Evolutionary conservation across 2,888 invertebrate genomes (phyloP), one percentile per base, ranked within the genome.

Genomic region (Cecidostiba fungosa): DNA sequence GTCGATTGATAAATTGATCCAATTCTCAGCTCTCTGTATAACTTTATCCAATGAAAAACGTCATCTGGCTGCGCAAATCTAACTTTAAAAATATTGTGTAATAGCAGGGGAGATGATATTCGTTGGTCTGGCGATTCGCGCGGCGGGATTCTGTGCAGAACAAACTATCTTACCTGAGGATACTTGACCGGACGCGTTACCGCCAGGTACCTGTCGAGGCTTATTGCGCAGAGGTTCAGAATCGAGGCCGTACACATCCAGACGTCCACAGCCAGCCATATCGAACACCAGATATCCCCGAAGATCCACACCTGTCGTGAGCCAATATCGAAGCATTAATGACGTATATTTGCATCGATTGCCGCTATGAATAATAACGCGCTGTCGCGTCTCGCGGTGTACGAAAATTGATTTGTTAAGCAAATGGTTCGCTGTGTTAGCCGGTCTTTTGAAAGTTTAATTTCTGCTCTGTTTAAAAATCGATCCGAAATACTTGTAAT

Each of bases 201-300:
- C 36, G 99, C 99, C 90, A 99, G 97, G 94, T 99, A 99, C 94
- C 99, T 95, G 94, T 98, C 97, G 92, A 99, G 94, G 23, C 98
- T 98, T 92, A 99, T 99, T 90, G 98, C 99, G 93, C 98, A 98
- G 82, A 99, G 95, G 94, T 99, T 99, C 89, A 99, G 95, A 91
- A 99, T 99, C 90, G 98, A 98, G 0, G 99, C 98, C 0, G 99
- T 99, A 94, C 99, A 99, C 97, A 99, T 97, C 98, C 99, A 98
- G 16, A 99, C 99, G 94, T 99, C 99, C 84, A 99, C 96, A 0
- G 99, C 99, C 88, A 99, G 95, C 99, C 99, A 99, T 88, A 98
- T 96, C 87, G 97, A 97, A 94, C 99, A 99, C 98, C 99, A 98
- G 72, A 98, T 95, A 93, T 97, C 97, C 77, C 99, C 99, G 93